Base-by-base conservation (phyloP, 2,113 vertebrate genomes). In the Pteronura brasiliensis region DNA sequence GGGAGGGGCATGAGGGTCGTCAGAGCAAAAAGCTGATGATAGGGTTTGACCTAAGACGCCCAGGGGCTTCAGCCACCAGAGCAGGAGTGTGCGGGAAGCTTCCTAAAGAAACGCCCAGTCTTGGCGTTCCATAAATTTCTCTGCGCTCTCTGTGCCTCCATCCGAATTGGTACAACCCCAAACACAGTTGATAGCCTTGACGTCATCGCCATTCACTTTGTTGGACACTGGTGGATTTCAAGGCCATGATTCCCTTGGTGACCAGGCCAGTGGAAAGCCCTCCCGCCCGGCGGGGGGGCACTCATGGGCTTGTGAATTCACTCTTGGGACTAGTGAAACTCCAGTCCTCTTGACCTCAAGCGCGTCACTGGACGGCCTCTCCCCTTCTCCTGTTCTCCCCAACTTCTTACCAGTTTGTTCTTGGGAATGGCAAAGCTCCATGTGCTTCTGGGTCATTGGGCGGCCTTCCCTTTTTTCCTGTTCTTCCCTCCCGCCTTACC, bases 301-400 rank as follows among this genome's bases (percentile, higher is more conserved):
- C 74, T 17, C 82, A 0, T 0, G 0, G 17, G 31, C 7, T 4
- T 20, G 23, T 1, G 47, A 88, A 39, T 17, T 34, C 34, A 13
- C 85, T 9, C 29, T 23, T 7, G 74, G 39, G 47, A 74, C 65
- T 0, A 8, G 25, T 25, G 14, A 63, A 55, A 27, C 17, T 31
- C 42, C 12, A 0, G n/a, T 27, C 12, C 29, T 0, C 31, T 27
- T 4, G 29, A 81, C 55, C n/a, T 7, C n/a, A 6, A 20, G 31
- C 8, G 2, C 6, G 13, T 18, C 59, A 4, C 2, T 3, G n/a
- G 12, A 27, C 9, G 3, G 12, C 11, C 52, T 85, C 55, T 36
- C 42, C 42, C 23, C 23, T n/a, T n/a, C 34, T n/a, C 63, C 31
- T 29, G 61, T 31, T 65, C n/a, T 25, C 12, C 4, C 12, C 36